phyloP scores from a whole-genome alignment of 2,888 invertebrate genomes.

The Homarus gammarus region DNA sequence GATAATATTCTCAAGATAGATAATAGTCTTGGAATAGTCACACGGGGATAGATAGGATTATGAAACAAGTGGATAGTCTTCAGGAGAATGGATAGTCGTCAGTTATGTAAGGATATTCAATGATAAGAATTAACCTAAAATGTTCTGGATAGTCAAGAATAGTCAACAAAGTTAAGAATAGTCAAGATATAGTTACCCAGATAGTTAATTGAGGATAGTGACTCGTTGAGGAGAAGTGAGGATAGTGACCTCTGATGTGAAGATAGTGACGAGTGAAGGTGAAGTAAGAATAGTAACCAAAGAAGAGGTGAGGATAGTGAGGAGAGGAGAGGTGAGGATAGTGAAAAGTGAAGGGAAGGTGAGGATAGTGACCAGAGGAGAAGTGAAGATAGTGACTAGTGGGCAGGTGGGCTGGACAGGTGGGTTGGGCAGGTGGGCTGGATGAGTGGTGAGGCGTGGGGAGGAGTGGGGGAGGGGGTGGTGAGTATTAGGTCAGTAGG shows the following conservation, averaged over 20 bases:
- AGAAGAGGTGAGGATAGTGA: background rate
- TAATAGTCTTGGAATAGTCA: too few relatives aligned
- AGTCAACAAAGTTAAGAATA: too few relatives aligned
- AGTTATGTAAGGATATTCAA: too few relatives aligned
- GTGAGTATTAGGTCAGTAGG: background rate
- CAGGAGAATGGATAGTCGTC: too few relatives aligned
- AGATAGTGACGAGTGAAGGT: background rate
- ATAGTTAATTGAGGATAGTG: background rate
- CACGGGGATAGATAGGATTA: too few relatives aligned
- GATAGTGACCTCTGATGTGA: background rate
- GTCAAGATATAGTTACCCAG: too few relatives aligned
- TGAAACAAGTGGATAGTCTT: too few relatives aligned
- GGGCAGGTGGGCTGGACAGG: background rate
- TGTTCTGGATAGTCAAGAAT: too few relatives aligned
- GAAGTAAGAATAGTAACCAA: background rate
- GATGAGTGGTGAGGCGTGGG: background rate
- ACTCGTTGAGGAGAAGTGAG: background rate
- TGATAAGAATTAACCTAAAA: too few relatives aligned
- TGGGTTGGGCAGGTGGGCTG: background rate
- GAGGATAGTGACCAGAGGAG: background rate
- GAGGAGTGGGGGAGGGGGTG: background rate
- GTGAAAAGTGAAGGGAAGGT: conserved; percentile 8
- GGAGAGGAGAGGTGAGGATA: background rate
- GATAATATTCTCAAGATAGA: too few relatives aligned
- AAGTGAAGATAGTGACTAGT: background rate